A percentile compares a stretch with the other conserved stretches of the same genome.
phyloP scores from a whole-genome alignment of 2,113 vertebrate genomes.

The Arothron firmamentum region DNA sequence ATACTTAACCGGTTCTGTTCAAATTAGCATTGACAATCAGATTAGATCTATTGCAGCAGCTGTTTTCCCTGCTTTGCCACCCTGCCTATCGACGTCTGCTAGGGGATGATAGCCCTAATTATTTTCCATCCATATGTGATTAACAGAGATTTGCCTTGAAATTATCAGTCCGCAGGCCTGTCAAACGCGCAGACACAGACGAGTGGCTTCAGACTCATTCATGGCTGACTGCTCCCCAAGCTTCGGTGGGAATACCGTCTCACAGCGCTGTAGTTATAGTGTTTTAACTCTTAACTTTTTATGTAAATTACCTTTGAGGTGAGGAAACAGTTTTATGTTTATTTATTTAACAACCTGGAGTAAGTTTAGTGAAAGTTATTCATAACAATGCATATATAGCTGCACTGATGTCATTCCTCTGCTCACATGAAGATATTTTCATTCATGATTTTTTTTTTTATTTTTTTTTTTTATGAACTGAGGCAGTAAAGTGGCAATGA shows the following conservation, averaged over 20 bases:
- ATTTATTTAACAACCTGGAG: too few species aligned
- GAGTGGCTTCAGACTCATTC: conserved; percentile 13
- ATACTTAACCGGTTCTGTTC: conserved; percentile 2
- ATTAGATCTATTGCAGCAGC: conserved; percentile 41
- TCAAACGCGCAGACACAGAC: conserved; percentile 26
- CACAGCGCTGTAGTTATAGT: neutral
- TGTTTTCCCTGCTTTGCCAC: conserved; percentile 32
- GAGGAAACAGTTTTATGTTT: neutral
- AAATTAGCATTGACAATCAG: conserved; percentile 36
- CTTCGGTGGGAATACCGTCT: neutral
- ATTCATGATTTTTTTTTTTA: neutral
- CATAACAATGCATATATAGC: too few species aligned
- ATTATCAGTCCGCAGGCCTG: conserved; percentile 14
- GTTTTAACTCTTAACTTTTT: conserved; percentile 5
- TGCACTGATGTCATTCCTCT: too few species aligned
- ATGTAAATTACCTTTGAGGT: neutral
- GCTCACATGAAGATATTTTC: neutral
- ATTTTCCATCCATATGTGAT: conserved; percentile 55
- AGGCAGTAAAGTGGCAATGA: conserved; percentile 30
- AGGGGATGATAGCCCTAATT: conserved; percentile 47
- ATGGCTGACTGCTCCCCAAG: conserved; percentile 2
- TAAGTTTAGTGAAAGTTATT: too few species aligned
- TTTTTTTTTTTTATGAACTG: neutral
- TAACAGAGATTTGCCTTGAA: conserved; percentile 48
- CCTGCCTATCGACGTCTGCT: conserved; percentile 32